A percentile compares a stretch with the other conserved stretches of the same genome.
Evolutionary conservation across 2,888 invertebrate species (phyloP).

Genomic region (Acanthosepion lycidas): DNA sequence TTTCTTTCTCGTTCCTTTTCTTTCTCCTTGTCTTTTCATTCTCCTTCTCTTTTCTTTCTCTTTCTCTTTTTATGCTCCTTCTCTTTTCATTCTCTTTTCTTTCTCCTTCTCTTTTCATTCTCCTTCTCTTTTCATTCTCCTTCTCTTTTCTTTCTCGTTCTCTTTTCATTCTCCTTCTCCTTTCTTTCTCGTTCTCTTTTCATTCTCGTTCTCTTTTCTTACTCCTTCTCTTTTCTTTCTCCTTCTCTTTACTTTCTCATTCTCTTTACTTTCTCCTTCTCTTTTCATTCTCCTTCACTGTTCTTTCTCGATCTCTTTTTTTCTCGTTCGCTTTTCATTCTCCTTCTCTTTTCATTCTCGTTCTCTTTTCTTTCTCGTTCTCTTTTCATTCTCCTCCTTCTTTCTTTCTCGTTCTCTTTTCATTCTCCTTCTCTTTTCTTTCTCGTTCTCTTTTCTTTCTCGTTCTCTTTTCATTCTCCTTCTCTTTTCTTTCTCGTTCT

Average conservation of each 20-base stretch:
- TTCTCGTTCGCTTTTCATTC: neutral
- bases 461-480: neutral
- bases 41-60: neutral
- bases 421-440: neutral
- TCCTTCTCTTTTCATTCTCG: neutral
- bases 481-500: neutral
- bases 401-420: neutral
- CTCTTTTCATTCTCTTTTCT: neutral
- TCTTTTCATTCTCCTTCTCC: too few species aligned
- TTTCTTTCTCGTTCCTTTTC: neutral
- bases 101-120: neutral
- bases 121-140: neutral
- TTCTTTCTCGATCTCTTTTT: neutral
- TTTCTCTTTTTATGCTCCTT: neutral
- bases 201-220: neutral
- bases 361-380: neutral
- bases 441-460: neutral
- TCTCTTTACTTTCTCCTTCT: neutral
- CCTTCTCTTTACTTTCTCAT: neutral
- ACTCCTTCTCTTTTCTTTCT: neutral
- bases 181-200: neutral
- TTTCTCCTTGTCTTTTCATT: too few species aligned
- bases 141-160: neutral
- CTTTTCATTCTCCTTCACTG: too few species aligned
- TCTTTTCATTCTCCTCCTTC: neutral